Evolutionary conservation across 2,113 vertebrate species (phyloP), one percentile per base, ranked within the genome.

Genomic region (Pithys albifrons): DNA sequence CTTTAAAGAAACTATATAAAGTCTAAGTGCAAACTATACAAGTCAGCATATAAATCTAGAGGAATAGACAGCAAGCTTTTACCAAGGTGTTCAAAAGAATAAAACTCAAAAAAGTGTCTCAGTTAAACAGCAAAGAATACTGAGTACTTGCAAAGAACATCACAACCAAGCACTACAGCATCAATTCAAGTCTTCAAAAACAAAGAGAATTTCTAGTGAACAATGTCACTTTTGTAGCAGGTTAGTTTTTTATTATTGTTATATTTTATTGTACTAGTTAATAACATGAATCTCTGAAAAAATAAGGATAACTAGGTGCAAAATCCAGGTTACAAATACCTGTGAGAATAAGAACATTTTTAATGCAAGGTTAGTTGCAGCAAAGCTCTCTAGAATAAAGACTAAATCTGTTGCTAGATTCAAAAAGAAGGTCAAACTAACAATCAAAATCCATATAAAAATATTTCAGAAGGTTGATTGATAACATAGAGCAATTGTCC

Each of bases 131-230:
- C 51, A 87, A 95, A 82, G 62, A 92, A 93, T 57, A 81, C n/a
- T 14, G 71, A 81, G 43, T 45, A n/a, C 55, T 83, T 37, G 49
- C 3, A 33, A 97, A 93, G 24, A 37, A 78, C 80, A 93, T 51
- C 86, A 91, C 64, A 92, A 89, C 55, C 45, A 77, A 91, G 33
- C n/a, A 77, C 54, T 85, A 89, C 20, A 14, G 37, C 49, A 66
- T 79, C 93, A 94, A 41, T 88, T 69, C 43, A 81, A 88, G 35
- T 39, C 70, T 87, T 91, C 64, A 87, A 66, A 88, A 49, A 78
- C 80, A 97, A 93, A 96, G 49, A 59, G 83, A 96, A 96, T 96
- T 88, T 85, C 46, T 87, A 76, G 94, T 61, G 39, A 88, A 91
- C 58, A 62, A 49, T 92, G 91, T 86, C 92, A 83, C 25, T 91